Evolutionary conservation across 2,797 vertebrate species (phyloP).

Genomic region (Clarias fuscus): DNA sequence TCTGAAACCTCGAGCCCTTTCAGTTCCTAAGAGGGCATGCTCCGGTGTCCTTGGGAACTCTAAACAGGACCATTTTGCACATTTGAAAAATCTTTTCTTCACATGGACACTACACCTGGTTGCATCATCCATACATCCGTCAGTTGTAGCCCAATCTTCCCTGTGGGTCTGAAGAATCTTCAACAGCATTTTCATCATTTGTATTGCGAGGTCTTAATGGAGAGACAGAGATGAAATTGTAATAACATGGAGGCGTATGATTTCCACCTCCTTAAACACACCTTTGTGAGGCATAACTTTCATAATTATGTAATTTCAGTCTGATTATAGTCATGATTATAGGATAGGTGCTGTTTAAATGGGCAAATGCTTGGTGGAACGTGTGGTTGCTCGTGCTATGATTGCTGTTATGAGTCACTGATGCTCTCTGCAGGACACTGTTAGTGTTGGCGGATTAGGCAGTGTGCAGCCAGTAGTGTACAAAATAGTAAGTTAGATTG

Average conservation of each 20-base stretch:
- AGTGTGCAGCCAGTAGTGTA: slow-evolving; percentile 1
- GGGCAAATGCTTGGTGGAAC: slow-evolving; percentile 34
- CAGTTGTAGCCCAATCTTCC: slow-evolving; percentile 28
- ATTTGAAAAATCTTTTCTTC: slow-evolving; percentile 51
- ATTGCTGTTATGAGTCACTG: slow-evolving; percentile 29
- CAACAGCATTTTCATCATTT: slow-evolving; percentile 40
- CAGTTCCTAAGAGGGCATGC: not conserved
- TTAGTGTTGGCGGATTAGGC: slow-evolving; percentile 8
- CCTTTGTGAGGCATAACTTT: slow-evolving; percentile 4
- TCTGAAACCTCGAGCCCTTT: not conserved
- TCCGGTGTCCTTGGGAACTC: slow-evolving; percentile 12
- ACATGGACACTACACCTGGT: slow-evolving; percentile 52
- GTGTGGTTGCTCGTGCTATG: slow-evolving; percentile 12
- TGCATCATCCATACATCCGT: slow-evolving; percentile 36
- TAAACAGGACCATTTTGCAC: slow-evolving; percentile 30
- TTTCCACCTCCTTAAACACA: not conserved
- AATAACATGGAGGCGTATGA: slow-evolving; percentile 7
- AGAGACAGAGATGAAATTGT: slow-evolving; percentile 5
- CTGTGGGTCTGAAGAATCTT: not conserved
- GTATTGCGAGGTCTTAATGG: slow-evolving; percentile 10
- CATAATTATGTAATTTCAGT: slow-evolving; percentile 6
- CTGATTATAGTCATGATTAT: slow-evolving; percentile 27
- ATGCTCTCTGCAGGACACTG: slow-evolving; percentile 16
- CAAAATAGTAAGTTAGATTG: not conserved
- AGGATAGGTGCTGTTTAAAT: slow-evolving; percentile 22